phyloP scores from a whole-genome alignment of 2,888 invertebrate species.

The Synergus itoensis region DNA sequence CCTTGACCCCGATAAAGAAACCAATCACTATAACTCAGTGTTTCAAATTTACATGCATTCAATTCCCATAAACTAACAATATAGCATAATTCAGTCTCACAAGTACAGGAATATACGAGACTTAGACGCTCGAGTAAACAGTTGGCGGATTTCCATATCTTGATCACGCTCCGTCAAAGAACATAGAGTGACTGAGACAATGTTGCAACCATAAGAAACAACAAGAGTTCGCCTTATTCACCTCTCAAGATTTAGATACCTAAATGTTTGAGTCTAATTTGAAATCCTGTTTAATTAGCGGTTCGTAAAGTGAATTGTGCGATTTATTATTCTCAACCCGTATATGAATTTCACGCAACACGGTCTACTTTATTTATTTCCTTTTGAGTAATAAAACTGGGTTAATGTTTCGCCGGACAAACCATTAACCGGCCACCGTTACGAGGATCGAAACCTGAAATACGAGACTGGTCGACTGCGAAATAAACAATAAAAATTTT shows the following conservation, averaged over 20 bases:
- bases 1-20: slow-evolving; percentile 27
- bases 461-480: neutral
- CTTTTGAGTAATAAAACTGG: neutral
- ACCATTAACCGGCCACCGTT: neutral
- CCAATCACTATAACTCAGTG: slow-evolving; percentile 16
- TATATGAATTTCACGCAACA: neutral
- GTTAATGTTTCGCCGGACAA: neutral
- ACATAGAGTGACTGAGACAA: slow-evolving; percentile 57
- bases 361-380: neutral
- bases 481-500: neutral
- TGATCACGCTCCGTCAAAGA: slow-evolving; percentile 59
- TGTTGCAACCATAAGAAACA: slow-evolving; percentile 56
- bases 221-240: slow-evolving; percentile 40
- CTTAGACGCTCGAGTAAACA: slow-evolving; percentile 46
- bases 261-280: neutral
- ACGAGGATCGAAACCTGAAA: slow-evolving; percentile 4
- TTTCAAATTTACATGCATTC: slow-evolving; percentile 36
- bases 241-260: slow-evolving; percentile 10
- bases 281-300: slow-evolving; percentile 6
- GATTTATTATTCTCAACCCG: slow-evolving; percentile 5
- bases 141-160: slow-evolving; percentile 60
- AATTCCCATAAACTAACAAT: slow-evolving; percentile 25
- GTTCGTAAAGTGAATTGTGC: neutral
- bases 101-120: slow-evolving; percentile 36
- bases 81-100: slow-evolving; percentile 27